phyloP scores from a whole-genome alignment of 2,113 vertebrate species.

The Limanda limanda region DNA sequence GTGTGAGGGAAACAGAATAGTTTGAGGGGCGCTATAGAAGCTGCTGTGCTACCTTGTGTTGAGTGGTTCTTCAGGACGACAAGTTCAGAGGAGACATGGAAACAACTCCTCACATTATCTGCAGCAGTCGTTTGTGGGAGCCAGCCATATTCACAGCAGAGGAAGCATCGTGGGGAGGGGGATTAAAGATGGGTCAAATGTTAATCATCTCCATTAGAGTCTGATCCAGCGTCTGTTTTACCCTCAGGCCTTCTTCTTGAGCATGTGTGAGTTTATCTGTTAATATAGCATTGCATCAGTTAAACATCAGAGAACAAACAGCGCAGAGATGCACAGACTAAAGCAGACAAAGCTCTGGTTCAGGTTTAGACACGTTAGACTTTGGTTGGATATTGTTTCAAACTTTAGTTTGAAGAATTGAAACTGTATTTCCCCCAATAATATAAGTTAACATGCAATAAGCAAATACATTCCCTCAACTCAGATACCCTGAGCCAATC shows the following conservation, averaged over 20 bases:
- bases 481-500: not conserved
- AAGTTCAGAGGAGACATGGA: slow-evolving; percentile 10
- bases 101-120: slow-evolving; percentile 20
- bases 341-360: slow-evolving; percentile 32
- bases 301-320: slow-evolving; percentile 27
- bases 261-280: slow-evolving; percentile 76
- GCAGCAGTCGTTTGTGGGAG: slow-evolving; percentile 37
- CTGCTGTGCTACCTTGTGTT: slow-evolving; percentile 31
- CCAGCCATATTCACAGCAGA: slow-evolving; percentile 48
- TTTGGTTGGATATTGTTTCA: slow-evolving; percentile 17
- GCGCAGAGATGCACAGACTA: slow-evolving; percentile 17
- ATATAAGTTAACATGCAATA: slow-evolving; percentile 7
- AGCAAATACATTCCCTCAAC: not conserved
- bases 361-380: slow-evolving; percentile 22
- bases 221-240: slow-evolving; percentile 76
- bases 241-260: slow-evolving; percentile 70
- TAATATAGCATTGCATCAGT: slow-evolving; percentile 71
- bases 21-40: slow-evolving; percentile 1
- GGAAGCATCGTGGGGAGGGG: slow-evolving; percentile 26
- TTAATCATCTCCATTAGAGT: slow-evolving; percentile 75
- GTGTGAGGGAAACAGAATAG: slow-evolving; percentile 20
- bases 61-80: slow-evolving; percentile 31
- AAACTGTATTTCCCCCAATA: not conserved
- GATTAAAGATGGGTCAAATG: slow-evolving; percentile 64
- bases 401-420: slow-evolving; percentile 6